Evolutionary conservation across 2,888 invertebrate species (phyloP).

Genomic region (Tetanocera ferruginea): DNA sequence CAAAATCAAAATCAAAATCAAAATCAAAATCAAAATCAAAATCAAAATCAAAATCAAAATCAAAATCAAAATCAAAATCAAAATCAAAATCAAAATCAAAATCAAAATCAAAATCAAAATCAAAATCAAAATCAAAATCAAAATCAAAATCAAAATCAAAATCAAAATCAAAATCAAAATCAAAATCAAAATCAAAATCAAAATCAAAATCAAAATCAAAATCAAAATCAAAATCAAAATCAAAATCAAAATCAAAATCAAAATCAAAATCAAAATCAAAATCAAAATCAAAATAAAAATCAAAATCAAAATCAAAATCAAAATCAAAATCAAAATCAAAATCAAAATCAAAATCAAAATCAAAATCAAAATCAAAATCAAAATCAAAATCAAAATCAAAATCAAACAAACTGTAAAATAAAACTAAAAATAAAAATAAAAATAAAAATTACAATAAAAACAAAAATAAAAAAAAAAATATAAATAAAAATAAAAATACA

Average conservation of each 20-base stretch:
- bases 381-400: slow-evolving; percentile 8
- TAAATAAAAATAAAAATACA: slow-evolving; percentile 6
- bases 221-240: not conserved
- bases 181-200: not conserved
- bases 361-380: slow-evolving; percentile 8
- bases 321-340: not conserved
- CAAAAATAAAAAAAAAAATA: slow-evolving; percentile 5
- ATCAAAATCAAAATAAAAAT: too few relatives aligned
- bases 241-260: not conserved
- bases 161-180: slow-evolving; percentile 10
- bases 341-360: slow-evolving; percentile 2
- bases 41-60: not conserved
- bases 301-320: not conserved
- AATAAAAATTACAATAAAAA: not conserved
- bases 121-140: not conserved
- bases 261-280: not conserved
- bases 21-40: not conserved
- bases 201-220: not conserved
- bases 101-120: not conserved
- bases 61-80: not conserved
- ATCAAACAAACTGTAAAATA: not conserved
- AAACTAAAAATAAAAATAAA: not conserved
- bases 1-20: not conserved
- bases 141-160: slow-evolving; percentile 2
- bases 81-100: too few relatives aligned